A percentile compares a stretch with the other conserved stretches of the same genome.
Evolutionary conservation across 2,797 vertebrate genomes (phyloP).

Genomic region (Sebastes trivittatus): DNA sequence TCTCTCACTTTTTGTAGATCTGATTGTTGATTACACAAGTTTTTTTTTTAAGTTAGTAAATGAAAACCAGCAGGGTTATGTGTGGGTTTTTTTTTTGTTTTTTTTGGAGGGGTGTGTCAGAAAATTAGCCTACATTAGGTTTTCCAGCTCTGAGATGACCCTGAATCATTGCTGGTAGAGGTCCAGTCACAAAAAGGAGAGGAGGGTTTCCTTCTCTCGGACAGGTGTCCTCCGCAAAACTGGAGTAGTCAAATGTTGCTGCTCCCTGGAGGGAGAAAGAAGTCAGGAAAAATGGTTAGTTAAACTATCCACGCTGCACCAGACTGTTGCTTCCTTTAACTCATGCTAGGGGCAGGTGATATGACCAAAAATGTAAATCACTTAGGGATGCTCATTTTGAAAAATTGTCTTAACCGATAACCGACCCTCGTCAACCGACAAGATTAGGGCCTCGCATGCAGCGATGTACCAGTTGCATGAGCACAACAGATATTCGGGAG

Average conservation of each 20-base stretch:
- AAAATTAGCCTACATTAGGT: conserved; percentile 66
- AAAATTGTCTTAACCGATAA: too few relatives aligned
- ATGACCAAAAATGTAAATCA: too few relatives aligned
- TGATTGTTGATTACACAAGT: conserved; percentile 81
- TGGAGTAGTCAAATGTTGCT: conserved; percentile 93
- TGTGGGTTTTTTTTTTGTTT: conserved; percentile 44
- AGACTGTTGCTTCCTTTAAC: not conserved
- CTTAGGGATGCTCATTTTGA: too few relatives aligned
- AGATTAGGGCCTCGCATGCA: too few relatives aligned
- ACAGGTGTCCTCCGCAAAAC: conserved; percentile 81
- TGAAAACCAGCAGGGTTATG: conserved; percentile 84
- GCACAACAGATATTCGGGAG: too few relatives aligned
- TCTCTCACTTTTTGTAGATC: conserved; percentile 82
- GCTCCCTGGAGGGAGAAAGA: conserved; percentile 86
- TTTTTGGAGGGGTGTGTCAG: conserved; percentile 63
- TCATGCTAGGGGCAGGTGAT: too few relatives aligned
- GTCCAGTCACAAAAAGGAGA: conserved; percentile 87
- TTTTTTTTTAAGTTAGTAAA: conserved; percentile 73
- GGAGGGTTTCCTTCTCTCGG: conserved; percentile 76
- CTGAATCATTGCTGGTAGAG: conserved; percentile 79
- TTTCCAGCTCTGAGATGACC: conserved; percentile 80
- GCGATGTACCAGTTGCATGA: too few relatives aligned
- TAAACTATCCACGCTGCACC: not conserved
- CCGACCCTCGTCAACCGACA: accelerated
- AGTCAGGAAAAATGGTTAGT: not conserved